A percentile compares a stretch with the other conserved stretches of the same genome.
Conservation (phyloP, 2,888 invertebrate genomes). For the Muscina levida region DNA sequence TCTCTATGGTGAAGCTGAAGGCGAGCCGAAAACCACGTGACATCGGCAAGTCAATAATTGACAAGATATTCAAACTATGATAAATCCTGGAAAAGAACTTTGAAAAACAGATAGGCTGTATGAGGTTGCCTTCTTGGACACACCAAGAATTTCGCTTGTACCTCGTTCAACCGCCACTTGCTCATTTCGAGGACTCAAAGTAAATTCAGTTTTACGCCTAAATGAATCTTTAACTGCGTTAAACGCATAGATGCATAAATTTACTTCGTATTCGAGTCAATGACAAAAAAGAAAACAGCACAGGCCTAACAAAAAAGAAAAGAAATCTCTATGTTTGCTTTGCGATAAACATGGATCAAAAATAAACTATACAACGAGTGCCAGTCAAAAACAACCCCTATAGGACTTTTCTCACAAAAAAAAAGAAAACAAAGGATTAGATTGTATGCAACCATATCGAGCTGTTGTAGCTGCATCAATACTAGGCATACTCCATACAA, state of each 20-base stretch:
- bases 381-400: conserved; percentile 7
- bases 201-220: conserved; percentile 55
- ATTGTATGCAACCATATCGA: neutral
- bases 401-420: neutral
- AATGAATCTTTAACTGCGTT: conserved; percentile 44
- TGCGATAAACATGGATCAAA: neutral
- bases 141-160: too few relatives aligned
- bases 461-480: neutral
- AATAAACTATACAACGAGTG: neutral
- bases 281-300: neutral
- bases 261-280: neutral
- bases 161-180: too few relatives aligned
- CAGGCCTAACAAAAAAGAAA: neutral
- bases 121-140: too few relatives aligned
- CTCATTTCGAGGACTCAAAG: conserved; percentile 8
- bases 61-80: too few relatives aligned
- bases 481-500: neutral
- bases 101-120: too few relatives aligned
- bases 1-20: too few relatives aligned
- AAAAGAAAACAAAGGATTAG: too few relatives aligned
- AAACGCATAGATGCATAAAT: conserved; percentile 48
- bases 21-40: too few relatives aligned
- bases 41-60: too few relatives aligned
- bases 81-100: too few relatives aligned
- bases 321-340: too few relatives aligned